These are phyloP conservation scores for Morus bassanus DNA, from an alignment of 2,797 vertebrate species.

Conservation along the genomic window DNA sequence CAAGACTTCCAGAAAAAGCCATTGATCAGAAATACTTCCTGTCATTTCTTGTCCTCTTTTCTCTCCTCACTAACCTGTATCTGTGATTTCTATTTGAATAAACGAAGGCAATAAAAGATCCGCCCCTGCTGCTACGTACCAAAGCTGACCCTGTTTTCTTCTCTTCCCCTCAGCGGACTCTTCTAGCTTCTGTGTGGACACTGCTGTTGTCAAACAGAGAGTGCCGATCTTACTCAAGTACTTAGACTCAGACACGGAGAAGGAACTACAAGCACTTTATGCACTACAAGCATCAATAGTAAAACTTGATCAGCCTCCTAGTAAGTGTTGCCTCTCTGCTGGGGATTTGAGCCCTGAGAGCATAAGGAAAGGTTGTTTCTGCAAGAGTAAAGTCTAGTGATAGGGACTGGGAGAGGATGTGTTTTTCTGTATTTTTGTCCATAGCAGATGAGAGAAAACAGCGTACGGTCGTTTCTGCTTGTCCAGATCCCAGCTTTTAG, in stretches of 20 bases:
- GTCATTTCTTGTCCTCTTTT: not conserved
- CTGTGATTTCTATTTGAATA: not conserved
- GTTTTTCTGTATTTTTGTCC: not conserved
- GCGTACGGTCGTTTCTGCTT: not conserved
- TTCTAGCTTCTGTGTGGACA: constrained; percentile 92
- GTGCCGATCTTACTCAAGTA: constrained; percentile 98
- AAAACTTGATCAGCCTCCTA: constrained; percentile 96
- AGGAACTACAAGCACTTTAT: constrained; percentile 99
- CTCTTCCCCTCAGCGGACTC: constrained; percentile 82
- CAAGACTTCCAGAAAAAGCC: not conserved
- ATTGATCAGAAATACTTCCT: not conserved
- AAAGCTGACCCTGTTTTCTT: not conserved
- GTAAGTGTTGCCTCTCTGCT: constrained; percentile 79
- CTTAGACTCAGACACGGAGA: constrained; percentile 97
- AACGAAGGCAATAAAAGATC: not conserved
- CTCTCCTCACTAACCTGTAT: not conserved
- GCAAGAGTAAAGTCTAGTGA: not conserved
- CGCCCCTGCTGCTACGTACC: accelerated
- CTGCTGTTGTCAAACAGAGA: constrained; percentile 91
- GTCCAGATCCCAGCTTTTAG: not conserved
- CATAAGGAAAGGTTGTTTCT: not conserved
- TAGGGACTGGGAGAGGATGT: not conserved
- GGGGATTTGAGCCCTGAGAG: not conserved
- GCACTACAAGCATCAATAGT: constrained; percentile 98
- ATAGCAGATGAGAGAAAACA: not conserved